These are phyloP conservation scores for Erebia epiphron DNA, from an alignment of 2,888 invertebrate genomes.

Conservation along the genomic window DNA sequence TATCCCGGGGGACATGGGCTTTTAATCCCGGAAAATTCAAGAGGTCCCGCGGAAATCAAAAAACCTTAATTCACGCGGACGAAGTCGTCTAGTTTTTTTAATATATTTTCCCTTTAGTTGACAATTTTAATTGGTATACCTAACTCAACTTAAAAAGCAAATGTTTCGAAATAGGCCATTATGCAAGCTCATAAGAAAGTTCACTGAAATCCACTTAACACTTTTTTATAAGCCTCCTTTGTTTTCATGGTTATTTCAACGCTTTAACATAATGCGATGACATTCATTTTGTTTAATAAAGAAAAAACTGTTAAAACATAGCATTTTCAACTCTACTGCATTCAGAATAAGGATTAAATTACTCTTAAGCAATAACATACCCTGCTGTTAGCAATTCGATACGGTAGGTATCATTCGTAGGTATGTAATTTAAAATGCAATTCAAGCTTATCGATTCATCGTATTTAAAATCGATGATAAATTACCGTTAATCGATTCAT, in stretches of 20 bases:
- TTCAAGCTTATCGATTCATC: slow-evolving; percentile 31
- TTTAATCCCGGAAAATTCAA: no score
- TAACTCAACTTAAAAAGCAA: no score
- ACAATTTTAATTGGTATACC: no score
- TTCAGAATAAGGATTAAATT: slow-evolving; percentile 7
- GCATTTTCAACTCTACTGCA: neutral
- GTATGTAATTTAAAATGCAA: slow-evolving; percentile 33
- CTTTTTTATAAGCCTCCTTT: slow-evolving; percentile 6
- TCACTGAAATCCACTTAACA: slow-evolving; percentile 12
- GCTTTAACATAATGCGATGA: slow-evolving; percentile 6
- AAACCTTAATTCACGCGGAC: no score
- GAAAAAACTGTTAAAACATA: neutral
- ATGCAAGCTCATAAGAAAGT: no score
- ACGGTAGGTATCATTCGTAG: slow-evolving; percentile 25
- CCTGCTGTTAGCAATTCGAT: slow-evolving; percentile 28
- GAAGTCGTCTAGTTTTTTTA: no score
- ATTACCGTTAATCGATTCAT: slow-evolving; percentile 22
- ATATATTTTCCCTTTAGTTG: no score
- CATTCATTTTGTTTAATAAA: slow-evolving; percentile 8
- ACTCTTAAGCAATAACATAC: neutral
- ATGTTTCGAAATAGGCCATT: no score
- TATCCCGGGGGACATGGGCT: no score
- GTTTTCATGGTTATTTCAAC: slow-evolving; percentile 14
- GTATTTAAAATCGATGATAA: slow-evolving; percentile 25
- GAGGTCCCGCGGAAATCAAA: no score